These are phyloP conservation scores for Junonia oenone DNA, from an alignment of 2,888 invertebrate genomes.

Conservation along the genomic window DNA sequence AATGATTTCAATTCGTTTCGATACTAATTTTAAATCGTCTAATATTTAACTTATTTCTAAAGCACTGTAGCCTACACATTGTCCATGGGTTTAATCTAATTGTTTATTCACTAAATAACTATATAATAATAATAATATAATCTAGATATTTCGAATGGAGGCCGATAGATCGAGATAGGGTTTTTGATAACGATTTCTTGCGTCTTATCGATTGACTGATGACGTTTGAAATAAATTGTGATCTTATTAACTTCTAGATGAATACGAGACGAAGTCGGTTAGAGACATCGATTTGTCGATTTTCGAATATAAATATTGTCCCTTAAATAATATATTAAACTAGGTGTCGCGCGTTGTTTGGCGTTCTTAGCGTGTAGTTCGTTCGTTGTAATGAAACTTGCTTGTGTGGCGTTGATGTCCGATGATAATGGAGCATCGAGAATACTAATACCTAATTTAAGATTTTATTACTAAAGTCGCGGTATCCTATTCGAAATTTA, in stretches of 20 bases:
- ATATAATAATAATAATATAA: not conserved
- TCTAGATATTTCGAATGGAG: not conserved
- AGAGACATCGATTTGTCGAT: not conserved
- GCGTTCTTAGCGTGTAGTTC: not conserved
- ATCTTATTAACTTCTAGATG: not conserved
- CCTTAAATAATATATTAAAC: not conserved
- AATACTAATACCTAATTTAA: not conserved
- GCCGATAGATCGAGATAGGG: not conserved
- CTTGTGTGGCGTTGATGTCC: not conserved
- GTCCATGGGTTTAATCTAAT: not conserved
- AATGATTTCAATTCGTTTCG: not conserved
- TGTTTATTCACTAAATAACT: not conserved
- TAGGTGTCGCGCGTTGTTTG: not conserved
- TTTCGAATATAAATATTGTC: not conserved
- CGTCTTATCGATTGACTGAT: not conserved
- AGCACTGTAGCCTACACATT: not conserved
- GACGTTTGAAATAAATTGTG: not conserved
- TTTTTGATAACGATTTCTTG: not conserved
- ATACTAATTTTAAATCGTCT: no score
- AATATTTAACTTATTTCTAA: not conserved
- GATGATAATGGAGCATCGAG: not conserved
- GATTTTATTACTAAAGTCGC: not conserved
- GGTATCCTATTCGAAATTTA: not conserved
- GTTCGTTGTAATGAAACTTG: constrained; percentile 2
- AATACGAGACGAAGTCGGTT: not conserved